Percentiles rank a stretch among this genome's conserved stretches.
Evolutionary conservation across 2,797 vertebrate species (phyloP).

Genomic region (Fistularia tabacaria): DNA sequence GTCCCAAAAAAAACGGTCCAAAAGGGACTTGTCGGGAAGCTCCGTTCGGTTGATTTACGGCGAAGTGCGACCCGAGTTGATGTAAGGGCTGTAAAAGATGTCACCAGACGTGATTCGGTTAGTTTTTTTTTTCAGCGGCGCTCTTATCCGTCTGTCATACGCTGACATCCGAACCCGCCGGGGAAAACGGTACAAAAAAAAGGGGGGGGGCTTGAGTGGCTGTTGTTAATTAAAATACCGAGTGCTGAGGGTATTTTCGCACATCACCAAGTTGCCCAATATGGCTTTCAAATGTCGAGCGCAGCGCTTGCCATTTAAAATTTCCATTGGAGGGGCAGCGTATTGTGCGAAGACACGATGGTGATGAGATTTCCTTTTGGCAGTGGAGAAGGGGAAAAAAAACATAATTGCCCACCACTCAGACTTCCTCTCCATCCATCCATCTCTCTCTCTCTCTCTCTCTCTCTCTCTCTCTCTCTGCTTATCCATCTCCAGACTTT

Average conservation of each 20-base stretch:
- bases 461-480: conserved; percentile 17
- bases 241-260: conserved; percentile 7
- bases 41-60: too few relatives aligned
- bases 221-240: too few relatives aligned
- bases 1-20: too few relatives aligned
- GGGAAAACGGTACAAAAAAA: too few relatives aligned
- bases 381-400: conserved; percentile 15
- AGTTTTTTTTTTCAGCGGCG: too few relatives aligned
- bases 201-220: neutral
- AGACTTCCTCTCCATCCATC: conserved; percentile 41
- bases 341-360: conserved; percentile 23
- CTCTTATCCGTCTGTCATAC: too few relatives aligned
- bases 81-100: too few relatives aligned
- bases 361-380: conserved; percentile 43
- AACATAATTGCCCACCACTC: conserved; percentile 26
- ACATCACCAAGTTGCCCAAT: conserved; percentile 24
- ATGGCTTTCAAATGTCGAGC: conserved; percentile 35
- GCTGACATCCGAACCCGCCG: too few relatives aligned
- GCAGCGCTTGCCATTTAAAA: conserved; percentile 33
- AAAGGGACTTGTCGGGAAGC: too few relatives aligned
- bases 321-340: conserved; percentile 41
- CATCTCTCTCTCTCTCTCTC: conserved; percentile 29
- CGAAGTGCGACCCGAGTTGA: too few relatives aligned
- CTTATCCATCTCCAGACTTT: too few relatives aligned
- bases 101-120: too few relatives aligned